Evolutionary conservation across 2,888 invertebrate genomes (phyloP).

Genomic region (Drosophila hawaiiensis): DNA sequence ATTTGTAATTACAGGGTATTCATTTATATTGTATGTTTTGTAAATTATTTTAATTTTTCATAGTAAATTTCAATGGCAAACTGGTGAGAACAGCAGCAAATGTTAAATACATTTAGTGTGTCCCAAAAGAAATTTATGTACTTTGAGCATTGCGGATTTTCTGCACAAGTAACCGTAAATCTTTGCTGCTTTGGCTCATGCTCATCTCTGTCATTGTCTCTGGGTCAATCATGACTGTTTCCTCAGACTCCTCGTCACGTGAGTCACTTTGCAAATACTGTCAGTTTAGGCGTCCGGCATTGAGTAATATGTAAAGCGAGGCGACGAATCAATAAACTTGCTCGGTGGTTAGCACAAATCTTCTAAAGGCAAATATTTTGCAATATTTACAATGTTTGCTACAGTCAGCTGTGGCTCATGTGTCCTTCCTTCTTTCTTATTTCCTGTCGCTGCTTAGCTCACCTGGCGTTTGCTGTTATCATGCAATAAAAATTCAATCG

Average conservation of each 20-base stretch:
- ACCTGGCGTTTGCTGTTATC: conserved; percentile 71
- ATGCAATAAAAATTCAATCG: conserved; percentile 79
- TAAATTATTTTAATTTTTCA: conserved; percentile 1
- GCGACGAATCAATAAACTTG: conserved; percentile 69
- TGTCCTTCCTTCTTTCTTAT: neutral
- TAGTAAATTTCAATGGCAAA: conserved; percentile 11
- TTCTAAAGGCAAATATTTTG: conserved; percentile 67
- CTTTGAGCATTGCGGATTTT: conserved; percentile 4
- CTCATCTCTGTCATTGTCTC: conserved; percentile 9
- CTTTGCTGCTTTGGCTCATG: neutral
- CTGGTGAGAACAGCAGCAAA: neutral
- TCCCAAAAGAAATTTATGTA: neutral
- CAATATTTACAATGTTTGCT: conserved; percentile 68
- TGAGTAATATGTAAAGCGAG: conserved; percentile 46
- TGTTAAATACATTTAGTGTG: neutral
- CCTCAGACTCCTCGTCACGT: conserved; percentile 40
- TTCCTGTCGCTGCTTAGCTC: conserved; percentile 35
- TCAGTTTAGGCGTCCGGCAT: conserved; percentile 59
- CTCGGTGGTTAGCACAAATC: conserved; percentile 68
- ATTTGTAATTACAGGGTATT: neutral
- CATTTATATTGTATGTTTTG: neutral
- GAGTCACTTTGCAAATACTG: conserved; percentile 70
- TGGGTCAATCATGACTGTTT: conserved; percentile 15
- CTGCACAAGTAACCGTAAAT: conserved; percentile 14
- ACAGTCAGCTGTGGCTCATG: neutral